Evolutionary conservation across 2,113 vertebrate species (phyloP).

Genomic region (Vicugna pacos): DNA sequence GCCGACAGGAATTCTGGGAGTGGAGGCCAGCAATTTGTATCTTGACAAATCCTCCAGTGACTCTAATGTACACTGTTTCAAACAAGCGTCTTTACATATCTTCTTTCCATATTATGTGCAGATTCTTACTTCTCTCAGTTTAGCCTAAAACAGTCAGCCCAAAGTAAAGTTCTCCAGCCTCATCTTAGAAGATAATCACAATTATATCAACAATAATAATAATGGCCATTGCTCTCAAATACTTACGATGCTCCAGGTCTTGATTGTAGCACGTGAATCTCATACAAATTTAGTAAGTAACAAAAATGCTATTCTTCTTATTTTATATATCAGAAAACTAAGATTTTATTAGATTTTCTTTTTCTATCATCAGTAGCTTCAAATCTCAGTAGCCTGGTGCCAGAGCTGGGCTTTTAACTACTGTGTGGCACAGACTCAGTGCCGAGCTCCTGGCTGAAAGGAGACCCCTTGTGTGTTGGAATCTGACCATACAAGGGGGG

Average conservation of each 20-base stretch:
- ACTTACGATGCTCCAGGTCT: neutral
- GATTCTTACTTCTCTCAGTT: neutral
- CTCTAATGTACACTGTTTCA: neutral
- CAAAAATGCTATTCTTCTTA: neutral
- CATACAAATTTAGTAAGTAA: neutral
- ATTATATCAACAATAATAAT: neutral
- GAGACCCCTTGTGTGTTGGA: neutral
- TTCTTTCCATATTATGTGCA: neutral
- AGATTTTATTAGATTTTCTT: neutral
- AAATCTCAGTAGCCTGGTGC: neutral
- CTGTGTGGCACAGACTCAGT: neutral
- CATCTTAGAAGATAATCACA: neutral
- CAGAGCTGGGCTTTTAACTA: neutral
- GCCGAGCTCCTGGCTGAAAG: neutral
- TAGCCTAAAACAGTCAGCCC: neutral
- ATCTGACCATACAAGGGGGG: neutral
- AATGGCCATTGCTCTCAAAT: neutral
- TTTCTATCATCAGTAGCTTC: neutral
- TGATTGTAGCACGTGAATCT: neutral
- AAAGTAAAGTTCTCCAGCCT: neutral
- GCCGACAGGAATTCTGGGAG: neutral
- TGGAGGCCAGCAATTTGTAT: neutral
- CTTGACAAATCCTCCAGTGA: neutral
- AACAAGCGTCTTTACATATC: neutral
- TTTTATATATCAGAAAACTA: neutral